Evolutionary conservation across 2,113 vertebrate genomes (phyloP), one percentile per base, ranked within the genome.

Genomic region (western clawed frog (Xenopus tropicalis)): DNA sequence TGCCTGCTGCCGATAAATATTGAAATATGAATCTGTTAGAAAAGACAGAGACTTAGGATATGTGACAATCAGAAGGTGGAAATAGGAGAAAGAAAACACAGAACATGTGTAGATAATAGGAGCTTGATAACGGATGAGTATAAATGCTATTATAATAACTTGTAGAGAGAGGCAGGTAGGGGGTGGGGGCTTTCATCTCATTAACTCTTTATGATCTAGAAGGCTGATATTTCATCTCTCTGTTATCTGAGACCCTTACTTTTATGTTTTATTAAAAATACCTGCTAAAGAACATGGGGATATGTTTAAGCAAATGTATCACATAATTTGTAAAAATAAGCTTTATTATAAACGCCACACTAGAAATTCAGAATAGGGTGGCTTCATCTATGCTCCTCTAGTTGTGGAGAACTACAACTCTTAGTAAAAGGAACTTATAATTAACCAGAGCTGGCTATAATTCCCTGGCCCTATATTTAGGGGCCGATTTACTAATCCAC

Each of bases 1-100:
- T 70, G 52, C 20, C 16, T 44, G 19, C 29, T 56, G 66, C 2
- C 29, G 5, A 71, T 58, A 77, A 70, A 70, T 43, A 58, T 58
- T 77, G 54, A 20, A 65, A 14, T 37, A 25, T 48, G 25, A 24
- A n/a, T 0, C 24, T 29, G 1, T 37, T 25, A 68, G 43, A 68
- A 68, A 52, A 61, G 44, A 14, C 10, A 42, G 42, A 61, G 44
- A 62, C 43, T 61, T 23, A 63, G 14, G 23, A 37, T 23, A 62
- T 37, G 21, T 61, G 56, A 29, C 54, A 48, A 61, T 16, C 72
- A 69, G 24, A 16, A 54, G 57, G 23, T 22, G 48, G 25, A 57
- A 44, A 44, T 59, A 66, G 8, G 20, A 51, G 3, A 48, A 25
- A 64, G 9, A 24, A n/a, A 48, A 42, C 9, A 54, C 17, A n/a